phyloP scores from a whole-genome alignment of 1,140 invertebrate species.

The Cherax destructor region DNA sequence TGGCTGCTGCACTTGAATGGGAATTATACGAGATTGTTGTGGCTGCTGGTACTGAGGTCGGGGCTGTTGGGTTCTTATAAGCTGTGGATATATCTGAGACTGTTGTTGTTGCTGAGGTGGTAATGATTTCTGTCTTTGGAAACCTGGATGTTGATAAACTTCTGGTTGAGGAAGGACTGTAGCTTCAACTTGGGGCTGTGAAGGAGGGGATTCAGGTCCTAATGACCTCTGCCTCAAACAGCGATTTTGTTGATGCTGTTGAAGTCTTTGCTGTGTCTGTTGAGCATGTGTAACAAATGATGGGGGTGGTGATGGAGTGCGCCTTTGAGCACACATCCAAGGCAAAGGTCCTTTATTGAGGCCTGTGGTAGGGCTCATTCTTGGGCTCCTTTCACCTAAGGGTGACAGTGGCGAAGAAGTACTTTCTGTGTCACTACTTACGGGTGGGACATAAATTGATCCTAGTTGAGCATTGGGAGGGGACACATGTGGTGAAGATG shows the following conservation, averaged over 20 bases:
- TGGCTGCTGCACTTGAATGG: conserved; percentile 43
- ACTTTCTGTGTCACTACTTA: conserved; percentile 19
- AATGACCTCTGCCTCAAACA: conserved; percentile 40
- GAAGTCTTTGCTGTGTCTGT: conserved; percentile 39
- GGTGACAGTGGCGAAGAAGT: conserved; percentile 9
- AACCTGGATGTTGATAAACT: conserved; percentile 29
- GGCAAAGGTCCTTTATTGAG: conserved; percentile 79
- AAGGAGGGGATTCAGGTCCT: conserved; percentile 40
- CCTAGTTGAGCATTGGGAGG: conserved; percentile 72
- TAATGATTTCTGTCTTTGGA: conserved; percentile 62
- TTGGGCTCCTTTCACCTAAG: conserved; percentile 40
- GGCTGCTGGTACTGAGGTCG: conserved; percentile 24
- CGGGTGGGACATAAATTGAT: conserved; percentile 74
- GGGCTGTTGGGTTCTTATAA: not conserved
- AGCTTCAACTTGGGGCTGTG: conserved; percentile 34
- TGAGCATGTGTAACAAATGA: conserved; percentile 45
- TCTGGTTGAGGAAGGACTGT: conserved; percentile 47
- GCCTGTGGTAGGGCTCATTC: conserved; percentile 56
- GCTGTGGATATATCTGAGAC: not conserved
- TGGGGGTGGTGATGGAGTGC: conserved; percentile 45
- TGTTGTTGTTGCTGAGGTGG: conserved; percentile 50
- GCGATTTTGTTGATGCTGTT: conserved; percentile 36
- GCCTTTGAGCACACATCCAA: conserved; percentile 76
- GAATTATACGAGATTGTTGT: conserved; percentile 40
- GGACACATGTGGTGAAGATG: conserved; percentile 41